Base-by-base conservation (phyloP, 2,888 invertebrate genomes). In the Megaustenia siamemsis region DNA sequence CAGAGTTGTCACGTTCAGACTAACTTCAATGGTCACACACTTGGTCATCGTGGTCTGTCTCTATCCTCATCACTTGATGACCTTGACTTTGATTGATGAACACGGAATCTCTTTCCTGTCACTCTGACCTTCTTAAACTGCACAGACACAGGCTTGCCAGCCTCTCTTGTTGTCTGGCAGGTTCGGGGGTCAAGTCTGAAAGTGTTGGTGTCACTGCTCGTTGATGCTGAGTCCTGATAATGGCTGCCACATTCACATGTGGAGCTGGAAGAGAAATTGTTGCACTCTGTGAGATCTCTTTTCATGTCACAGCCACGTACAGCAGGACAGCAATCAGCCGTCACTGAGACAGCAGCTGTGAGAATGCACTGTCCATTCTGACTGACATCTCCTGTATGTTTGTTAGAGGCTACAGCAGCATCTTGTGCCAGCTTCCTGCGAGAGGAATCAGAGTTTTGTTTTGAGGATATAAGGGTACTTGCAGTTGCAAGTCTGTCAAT, bases 101-200 rank as follows among this genome's bases (percentile, higher is more conserved):
- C 49, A 28, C 83, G 83, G 38, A 84, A 78, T 6, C 43, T 68
- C 60, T 43, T 78, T 56, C 79, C 71, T 21, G 49, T 71, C 12
- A 78, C 63, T 71, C 79, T 84, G 8, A 38, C 53, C 45, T 71
- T 84, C 24, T 78, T 78, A 38, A 84, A 84, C 32, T 79, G 66
- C 1, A 83, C 77, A 32, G 32, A 21, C 24, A 53, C 53, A 24
- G 68, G n/a, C 24, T 32, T 35, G 24, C 32, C 6, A 21, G n/a
- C 43, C n/a, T 60, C 63, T 40, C 38, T 56, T 2, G 60, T 2
- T 24, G 28, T 76, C 35, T 35, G 40, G 1, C 24, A 8, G 32
- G 56, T 6, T 18, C 43, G 45, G 15, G 28, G 10, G 45, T 45
- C 45, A 24, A 1, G 38, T 71, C n/a, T 43, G 40, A 28, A 45